Evolutionary conservation across 1,140 invertebrate genomes (phyloP), one percentile per base, ranked within the genome.

Genomic region (Papilio machaon): DNA sequence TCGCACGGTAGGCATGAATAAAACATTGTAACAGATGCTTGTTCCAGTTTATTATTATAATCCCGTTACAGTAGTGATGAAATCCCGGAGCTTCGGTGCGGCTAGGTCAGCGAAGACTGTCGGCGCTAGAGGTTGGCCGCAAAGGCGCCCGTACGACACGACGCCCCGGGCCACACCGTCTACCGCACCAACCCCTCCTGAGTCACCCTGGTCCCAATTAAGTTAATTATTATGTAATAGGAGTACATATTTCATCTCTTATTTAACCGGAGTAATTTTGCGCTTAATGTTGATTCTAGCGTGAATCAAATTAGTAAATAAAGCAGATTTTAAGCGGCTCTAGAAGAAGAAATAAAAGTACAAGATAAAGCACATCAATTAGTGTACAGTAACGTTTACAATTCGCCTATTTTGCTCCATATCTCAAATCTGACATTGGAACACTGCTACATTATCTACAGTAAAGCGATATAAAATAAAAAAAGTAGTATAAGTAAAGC

Each of bases 61-160:
- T 76, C 74, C 47, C 6, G 74, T 76, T 15, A 54, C 49, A 5
- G 30, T 35, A 19, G 74, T 76, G 74, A 76, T 52, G 49, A 76
- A 76, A 76, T 76, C 74, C 15, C 74, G 47, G 10, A 76, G 23
- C 9, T 30, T 38, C 8, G 47, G 74, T 23, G 74, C 11, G 43
- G 74, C 23, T 0, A 76, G 19, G 23, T 76, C 23, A 17, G 74
- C 47, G 46, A 76, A 76, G 7, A 76, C 74, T 10, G n/a, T 54
- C 46, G 74, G 74, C 3, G 74, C 73, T 15, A 76, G 23, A 6
- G 19, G 46, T 23, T 52, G 19, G 23, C 74, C 74, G n/a, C 74
- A 76, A 1, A 54, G 13, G 23, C 74, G 74, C 30, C 74, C 74
- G 49, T 17, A 76, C 6, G 74, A 76, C 23, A 76, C 74, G 23